Percentiles rank a stretch among this genome's conserved stretches.
Evolutionary conservation across 1,140 invertebrate genomes (phyloP).

Genomic region (Centruroides vittatus): DNA sequence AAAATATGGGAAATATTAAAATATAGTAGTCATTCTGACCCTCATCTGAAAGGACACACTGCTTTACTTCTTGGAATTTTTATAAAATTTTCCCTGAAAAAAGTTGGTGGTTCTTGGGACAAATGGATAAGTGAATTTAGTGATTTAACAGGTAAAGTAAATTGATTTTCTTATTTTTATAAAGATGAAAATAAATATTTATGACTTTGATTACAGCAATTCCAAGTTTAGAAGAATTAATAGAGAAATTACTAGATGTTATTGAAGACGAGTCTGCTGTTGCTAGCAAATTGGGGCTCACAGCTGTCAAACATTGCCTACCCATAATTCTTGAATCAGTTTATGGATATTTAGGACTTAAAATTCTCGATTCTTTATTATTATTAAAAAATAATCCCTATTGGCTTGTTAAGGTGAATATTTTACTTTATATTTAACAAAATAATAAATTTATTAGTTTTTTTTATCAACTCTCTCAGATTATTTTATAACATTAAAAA

Average conservation of each 20-base stretch:
- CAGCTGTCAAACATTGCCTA: conserved; percentile 36
- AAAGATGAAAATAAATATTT: no score
- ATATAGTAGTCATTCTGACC: conserved; percentile 57
- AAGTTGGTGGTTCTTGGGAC: conserved; percentile 33
- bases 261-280: conserved; percentile 24
- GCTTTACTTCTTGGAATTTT: conserved; percentile 50
- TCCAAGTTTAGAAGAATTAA: not conserved
- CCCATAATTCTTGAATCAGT: conserved; percentile 38
- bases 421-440: not conserved
- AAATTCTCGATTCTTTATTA: conserved; percentile 46
- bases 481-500: no score
- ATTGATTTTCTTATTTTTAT: no score
- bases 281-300: conserved; percentile 26
- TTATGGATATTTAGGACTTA: conserved; percentile 27
- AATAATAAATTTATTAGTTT: no score
- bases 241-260: conserved; percentile 5
- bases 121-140: conserved; percentile 4
- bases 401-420: conserved; percentile 65
- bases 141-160: no score
- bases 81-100: conserved; percentile 43
- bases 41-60: conserved; percentile 60
- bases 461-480: no score
- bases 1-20: conserved; percentile 51
- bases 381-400: conserved; percentile 55
- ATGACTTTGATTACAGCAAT: not conserved